Percentiles rank a stretch among this genome's conserved stretches.
These are phyloP conservation scores for Galerucella nymphaeae DNA, from an alignment of 2,888 invertebrate species.

Conservation along the genomic window DNA sequence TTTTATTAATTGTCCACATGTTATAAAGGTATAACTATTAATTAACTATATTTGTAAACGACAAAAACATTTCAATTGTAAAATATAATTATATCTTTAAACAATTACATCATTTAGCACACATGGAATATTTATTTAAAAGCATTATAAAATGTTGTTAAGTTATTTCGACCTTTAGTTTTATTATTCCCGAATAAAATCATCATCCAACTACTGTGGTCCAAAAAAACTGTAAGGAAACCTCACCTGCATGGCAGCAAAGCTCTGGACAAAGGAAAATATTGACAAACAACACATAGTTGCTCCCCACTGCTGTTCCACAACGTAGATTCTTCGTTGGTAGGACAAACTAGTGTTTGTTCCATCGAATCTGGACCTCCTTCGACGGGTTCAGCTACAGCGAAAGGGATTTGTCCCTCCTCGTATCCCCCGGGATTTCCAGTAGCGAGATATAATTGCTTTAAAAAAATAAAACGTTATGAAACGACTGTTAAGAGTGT, in stretches of 20 bases:
- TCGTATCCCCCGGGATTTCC: slow-evolving; percentile 72
- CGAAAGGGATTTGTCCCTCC: slow-evolving; percentile 67
- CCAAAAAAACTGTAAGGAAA: no score
- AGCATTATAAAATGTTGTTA: no score
- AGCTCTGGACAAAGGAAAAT: slow-evolving; percentile 80
- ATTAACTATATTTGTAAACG: not conserved
- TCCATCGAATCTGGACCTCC: slow-evolving; percentile 62
- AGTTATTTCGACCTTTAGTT: no score
- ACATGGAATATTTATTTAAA: not conserved
- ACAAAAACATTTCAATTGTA: not conserved
- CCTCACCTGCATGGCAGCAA: slow-evolving; percentile 77
- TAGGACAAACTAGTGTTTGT: slow-evolving; percentile 60
- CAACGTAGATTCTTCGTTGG: slow-evolving; percentile 65
- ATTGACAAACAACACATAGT: slow-evolving; percentile 86
- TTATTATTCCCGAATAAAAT: no score
- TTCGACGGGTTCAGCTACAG: slow-evolving; percentile 68
- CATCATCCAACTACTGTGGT: no score
- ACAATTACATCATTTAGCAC: not conserved
- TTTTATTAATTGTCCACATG: slow-evolving; percentile 18
- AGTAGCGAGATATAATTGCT: slow-evolving; percentile 83
- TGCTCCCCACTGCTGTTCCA: slow-evolving; percentile 72
- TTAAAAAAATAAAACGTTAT: slow-evolving; percentile 43
- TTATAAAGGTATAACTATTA: slow-evolving; percentile 11
- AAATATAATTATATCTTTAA: not conserved
- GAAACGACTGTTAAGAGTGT: no score